Evolutionary conservation across 1,140 invertebrate species (phyloP).

Genomic region (Hycleus phaleratus): DNA sequence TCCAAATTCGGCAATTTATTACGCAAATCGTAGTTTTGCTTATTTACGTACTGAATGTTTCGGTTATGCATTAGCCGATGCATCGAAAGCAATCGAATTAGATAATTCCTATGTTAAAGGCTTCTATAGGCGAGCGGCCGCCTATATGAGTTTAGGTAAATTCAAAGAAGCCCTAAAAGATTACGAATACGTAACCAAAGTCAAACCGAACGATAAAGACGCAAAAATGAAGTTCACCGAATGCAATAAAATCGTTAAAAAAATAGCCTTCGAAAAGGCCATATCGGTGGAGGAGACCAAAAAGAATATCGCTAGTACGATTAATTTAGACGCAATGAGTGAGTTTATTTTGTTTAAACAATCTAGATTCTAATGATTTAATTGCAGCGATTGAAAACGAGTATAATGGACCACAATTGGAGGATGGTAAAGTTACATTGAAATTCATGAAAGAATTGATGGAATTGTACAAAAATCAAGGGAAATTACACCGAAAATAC

Average conservation of each 20-base stretch:
- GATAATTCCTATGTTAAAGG: constrained; percentile 90
- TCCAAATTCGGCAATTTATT: constrained; percentile 75
- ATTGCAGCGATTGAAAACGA: constrained; percentile 84
- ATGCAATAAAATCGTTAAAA: constrained; percentile 93
- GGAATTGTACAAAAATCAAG: constrained; percentile 84
- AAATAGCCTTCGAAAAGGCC: constrained; percentile 93
- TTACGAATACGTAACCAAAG: constrained; percentile 90
- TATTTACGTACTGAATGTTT: constrained; percentile 89
- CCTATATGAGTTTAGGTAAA: constrained; percentile 96
- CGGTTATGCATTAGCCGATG: constrained; percentile 88
- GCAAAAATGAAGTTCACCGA: constrained; percentile 88
- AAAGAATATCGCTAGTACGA: constrained; percentile 75
- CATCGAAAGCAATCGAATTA: constrained; percentile 81
- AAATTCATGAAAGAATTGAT: constrained; percentile 82
- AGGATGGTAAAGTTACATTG: constrained; percentile 80
- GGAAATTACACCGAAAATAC: constrained; percentile 93
- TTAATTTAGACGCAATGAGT: constrained; percentile 89
- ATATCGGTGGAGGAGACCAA: constrained; percentile 88
- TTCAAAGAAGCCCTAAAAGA: constrained; percentile 94
- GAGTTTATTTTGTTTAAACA: constrained; percentile 40
- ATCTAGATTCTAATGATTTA: constrained; percentile 15
- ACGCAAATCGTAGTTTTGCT: constrained; percentile 91
- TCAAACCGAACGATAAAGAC: constrained; percentile 88
- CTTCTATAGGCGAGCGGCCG: constrained; percentile 89
- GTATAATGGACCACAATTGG: constrained; percentile 86